Percentiles rank a stretch among this genome's conserved stretches.
phyloP scores from a whole-genome alignment of 2,113 vertebrate species.

The Calidris pugnax region DNA sequence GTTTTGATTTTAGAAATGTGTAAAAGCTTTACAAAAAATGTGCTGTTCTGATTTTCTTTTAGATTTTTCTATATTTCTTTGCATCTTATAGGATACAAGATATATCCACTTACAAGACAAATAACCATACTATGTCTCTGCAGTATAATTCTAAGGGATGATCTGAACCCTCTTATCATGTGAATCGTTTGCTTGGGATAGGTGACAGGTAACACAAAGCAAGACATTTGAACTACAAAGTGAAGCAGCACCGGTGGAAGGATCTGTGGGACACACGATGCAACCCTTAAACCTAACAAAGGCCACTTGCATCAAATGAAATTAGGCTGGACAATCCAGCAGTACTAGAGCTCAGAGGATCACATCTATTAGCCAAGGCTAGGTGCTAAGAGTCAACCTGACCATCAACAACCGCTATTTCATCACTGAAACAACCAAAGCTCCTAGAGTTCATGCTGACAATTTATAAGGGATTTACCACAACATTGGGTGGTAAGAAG shows the following conservation, averaged over 20 bases:
- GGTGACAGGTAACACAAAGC: neutral
- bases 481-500: neutral
- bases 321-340: neutral
- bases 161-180: neutral
- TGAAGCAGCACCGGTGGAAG: neutral
- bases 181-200: neutral
- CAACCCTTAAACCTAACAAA: neutral
- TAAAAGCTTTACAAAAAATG: neutral
- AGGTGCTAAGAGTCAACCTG: rapidly evolving
- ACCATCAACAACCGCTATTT: rapidly evolving
- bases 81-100: neutral
- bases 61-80: neutral
- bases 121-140: neutral
- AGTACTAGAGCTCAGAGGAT: neutral
- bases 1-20: neutral
- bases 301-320: neutral
- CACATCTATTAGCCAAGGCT: neutral
- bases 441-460: neutral
- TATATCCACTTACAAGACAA: neutral
- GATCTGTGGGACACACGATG: neutral
- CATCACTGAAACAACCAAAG: neutral
- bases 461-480: neutral
- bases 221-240: neutral
- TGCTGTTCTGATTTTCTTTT: neutral
- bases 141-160: neutral